Conservation (phyloP, 2,113 vertebrate species). For the Ovibos moschatus region DNA sequence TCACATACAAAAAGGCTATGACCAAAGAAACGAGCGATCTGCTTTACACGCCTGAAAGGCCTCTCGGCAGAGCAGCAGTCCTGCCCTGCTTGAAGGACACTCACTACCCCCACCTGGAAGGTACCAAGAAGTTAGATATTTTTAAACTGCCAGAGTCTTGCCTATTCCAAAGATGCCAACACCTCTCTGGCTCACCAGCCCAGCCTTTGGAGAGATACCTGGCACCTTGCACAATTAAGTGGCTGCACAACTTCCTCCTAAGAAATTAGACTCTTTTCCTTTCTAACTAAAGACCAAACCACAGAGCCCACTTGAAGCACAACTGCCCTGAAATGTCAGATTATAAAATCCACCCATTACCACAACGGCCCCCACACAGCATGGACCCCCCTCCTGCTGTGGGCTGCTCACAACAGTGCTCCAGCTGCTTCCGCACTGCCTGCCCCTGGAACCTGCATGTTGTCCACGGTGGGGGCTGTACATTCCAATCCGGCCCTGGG, state of each 20-base stretch:
- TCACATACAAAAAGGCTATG: neutral
- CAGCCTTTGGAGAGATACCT: neutral
- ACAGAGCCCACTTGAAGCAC: neutral
- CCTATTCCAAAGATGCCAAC: neutral
- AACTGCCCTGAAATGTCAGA: neutral
- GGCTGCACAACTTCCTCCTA: neutral
- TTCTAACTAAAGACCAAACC: slow-evolving; percentile 12
- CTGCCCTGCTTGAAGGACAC: neutral
- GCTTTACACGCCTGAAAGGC: neutral
- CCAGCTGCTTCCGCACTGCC: neutral
- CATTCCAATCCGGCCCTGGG: neutral
- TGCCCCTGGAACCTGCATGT: neutral
- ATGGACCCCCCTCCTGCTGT: fast-evolving
- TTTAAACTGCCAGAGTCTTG: neutral
- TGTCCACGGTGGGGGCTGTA: fast-evolving
- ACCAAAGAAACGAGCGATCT: neutral
- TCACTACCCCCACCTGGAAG: neutral
- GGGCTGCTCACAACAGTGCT: neutral
- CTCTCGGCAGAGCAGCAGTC: neutral
- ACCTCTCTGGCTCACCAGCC: neutral
- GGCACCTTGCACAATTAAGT: neutral
- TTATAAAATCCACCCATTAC: neutral
- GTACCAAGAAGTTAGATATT: neutral
- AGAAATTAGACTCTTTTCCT: slow-evolving; percentile 3
- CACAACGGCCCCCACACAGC: neutral